Percentiles rank a stretch among this genome's conserved stretches.
phyloP scores from a whole-genome alignment of 1,140 invertebrate species.

The Adoxophyes honmai region DNA sequence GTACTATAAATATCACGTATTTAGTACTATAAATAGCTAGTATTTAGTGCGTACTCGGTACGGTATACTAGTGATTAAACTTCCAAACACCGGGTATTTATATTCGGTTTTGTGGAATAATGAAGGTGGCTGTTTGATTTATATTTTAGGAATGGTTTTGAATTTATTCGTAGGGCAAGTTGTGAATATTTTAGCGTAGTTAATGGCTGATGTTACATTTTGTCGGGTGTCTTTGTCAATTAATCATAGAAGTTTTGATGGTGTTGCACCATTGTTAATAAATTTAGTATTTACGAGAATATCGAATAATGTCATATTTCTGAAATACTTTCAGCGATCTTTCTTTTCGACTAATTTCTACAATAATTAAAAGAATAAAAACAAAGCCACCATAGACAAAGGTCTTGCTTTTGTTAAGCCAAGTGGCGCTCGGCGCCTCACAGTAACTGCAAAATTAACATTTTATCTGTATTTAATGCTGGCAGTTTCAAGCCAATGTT shows the following conservation, averaged over 20 bases:
- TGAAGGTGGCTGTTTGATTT: slow-evolving; percentile 2
- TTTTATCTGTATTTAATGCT: background rate
- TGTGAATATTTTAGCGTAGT: background rate
- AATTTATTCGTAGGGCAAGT: slow-evolving; percentile 1
- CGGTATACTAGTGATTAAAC: slow-evolving; percentile 9
- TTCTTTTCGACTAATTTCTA: background rate
- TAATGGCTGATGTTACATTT: background rate
- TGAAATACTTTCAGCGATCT: too few relatives aligned
- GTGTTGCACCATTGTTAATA: too few relatives aligned
- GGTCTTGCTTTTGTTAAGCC: background rate
- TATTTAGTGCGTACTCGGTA: slow-evolving; percentile 15
- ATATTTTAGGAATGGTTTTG: background rate
- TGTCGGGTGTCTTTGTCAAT: background rate
- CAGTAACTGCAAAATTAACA: slow-evolving; percentile 5
- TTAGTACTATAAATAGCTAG: slow-evolving; percentile 22
- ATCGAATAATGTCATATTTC: too few relatives aligned
- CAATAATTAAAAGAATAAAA: slow-evolving; percentile 4
- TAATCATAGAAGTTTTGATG: background rate
- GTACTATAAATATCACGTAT: slow-evolving; percentile 21
- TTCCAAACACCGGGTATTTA: slow-evolving; percentile 12
- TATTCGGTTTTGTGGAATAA: background rate
- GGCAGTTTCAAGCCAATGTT: too few relatives aligned
- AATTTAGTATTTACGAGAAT: too few relatives aligned
- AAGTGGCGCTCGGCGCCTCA: background rate
- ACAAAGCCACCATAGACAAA: background rate